Base-by-base conservation (phyloP, 2,113 vertebrate genomes). In the Acanthisitta chloris region DNA sequence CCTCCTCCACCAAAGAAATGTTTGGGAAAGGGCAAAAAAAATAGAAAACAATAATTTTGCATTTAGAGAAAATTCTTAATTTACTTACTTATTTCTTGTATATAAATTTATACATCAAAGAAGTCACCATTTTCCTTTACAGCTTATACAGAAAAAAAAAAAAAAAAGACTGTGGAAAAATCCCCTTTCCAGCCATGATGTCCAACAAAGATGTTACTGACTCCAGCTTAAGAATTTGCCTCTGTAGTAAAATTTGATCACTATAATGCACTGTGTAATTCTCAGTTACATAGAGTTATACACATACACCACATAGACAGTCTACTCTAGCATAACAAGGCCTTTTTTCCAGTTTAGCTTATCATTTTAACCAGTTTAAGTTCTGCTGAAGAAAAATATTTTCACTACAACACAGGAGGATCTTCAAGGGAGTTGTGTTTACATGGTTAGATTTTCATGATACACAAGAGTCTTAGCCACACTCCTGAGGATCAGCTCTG, bases 21-120 rank as follows among this genome's bases (percentile, higher is more conserved):
- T n/a, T 65, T 48, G 12, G 12, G 14, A 24, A 38, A 72, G 2
- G 8, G 5, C 23, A 5, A 0, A 2, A 2, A 24, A 40, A 70
- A 24, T 51, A 14, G 0, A 31, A 65, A 29, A 6, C 4, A 59
- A 8, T 6, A 38, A 55, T 51, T 72, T 43, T 69, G 1, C 8
- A 61, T 20, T 46, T 69, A 38, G 11, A 79, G 24, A 59, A 55
- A 80, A 48, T 10, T 59, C 4, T 45, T 57, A 4, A 21, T 57
- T 54, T 72, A 24, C 7, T 38, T 64, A 24, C 4, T 58, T 42
- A 14, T 66, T 65, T 66, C 16, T 85, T 77, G 19, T 45, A 12
- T 26, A 31, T 18, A 49, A 73, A 28, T 16, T 29, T 45, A 49
- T 34, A 12, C 2, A 29, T 23, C 6, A 14, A 46, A 43, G 40